Evolutionary conservation across 1,140 invertebrate genomes (phyloP).

Genomic region (Drosophila ficusphila): DNA sequence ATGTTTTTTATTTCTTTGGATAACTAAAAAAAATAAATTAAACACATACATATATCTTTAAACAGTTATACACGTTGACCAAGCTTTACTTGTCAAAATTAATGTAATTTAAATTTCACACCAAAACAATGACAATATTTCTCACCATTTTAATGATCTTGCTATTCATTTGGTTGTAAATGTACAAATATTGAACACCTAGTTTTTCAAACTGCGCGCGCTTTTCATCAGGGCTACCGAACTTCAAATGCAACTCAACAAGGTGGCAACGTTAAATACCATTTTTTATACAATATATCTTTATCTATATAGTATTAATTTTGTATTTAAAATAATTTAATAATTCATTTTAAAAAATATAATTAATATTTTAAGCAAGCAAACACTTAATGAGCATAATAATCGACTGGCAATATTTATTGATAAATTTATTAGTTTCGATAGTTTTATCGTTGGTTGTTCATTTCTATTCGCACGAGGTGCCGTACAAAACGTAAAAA

Average conservation of each 20-base stretch:
- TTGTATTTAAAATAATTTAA: too few species aligned
- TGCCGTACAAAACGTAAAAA: slow-evolving; percentile 46
- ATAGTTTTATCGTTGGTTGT: not conserved
- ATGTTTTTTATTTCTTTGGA: too few species aligned
- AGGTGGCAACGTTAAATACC: not conserved
- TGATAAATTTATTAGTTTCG: not conserved
- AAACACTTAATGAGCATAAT: too few species aligned
- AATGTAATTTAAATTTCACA: not conserved
- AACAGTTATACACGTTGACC: not conserved
- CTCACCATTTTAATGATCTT: slow-evolving; percentile 13
- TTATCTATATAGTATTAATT: too few species aligned
- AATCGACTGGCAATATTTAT: too few species aligned
- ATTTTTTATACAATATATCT: too few species aligned
- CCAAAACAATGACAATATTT: slow-evolving; percentile 15
- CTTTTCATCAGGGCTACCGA: not conserved
- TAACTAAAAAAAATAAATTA: too few species aligned
- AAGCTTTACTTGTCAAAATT: not conserved
- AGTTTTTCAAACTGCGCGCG: slow-evolving; percentile 7
- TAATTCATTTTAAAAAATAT: too few species aligned
- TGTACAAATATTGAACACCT: not conserved
- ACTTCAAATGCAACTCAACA: too few species aligned
- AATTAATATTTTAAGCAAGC: too few species aligned
- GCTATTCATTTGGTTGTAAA: slow-evolving; percentile 24
- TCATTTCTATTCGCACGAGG: slow-evolving; percentile 54
- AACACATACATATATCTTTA: too few species aligned